phyloP scores from a whole-genome alignment of 2,888 invertebrate genomes.

The Morinoia aosen region DNA sequence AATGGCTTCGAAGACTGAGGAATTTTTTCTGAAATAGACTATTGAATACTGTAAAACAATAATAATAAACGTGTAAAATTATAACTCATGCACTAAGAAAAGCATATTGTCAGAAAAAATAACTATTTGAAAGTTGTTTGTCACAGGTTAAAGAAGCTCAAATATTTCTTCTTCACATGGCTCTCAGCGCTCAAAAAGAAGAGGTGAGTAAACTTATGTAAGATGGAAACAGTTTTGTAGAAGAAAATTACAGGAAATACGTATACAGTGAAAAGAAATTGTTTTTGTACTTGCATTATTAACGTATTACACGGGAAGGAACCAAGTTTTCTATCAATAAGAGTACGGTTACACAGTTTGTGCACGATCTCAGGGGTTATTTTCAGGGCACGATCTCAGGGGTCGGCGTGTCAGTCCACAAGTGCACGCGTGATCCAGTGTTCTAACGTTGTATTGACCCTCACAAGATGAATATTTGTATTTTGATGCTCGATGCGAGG shows the following conservation, averaged over 20 bases:
- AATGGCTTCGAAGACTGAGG: background rate
- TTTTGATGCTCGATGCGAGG: no score
- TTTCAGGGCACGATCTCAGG: no score
- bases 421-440: no score
- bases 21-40: background rate
- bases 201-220: background rate
- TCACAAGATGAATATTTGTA: no score
- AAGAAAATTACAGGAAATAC: background rate
- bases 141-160: background rate
- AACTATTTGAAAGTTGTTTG: background rate
- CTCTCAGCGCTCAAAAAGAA: conserved; percentile 13
- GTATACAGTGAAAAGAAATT: background rate
- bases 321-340: no score
- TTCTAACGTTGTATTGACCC: no score
- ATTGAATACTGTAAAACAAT: background rate
- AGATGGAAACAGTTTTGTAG: background rate
- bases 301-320: no score
- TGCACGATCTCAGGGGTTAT: no score
- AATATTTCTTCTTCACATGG: background rate
- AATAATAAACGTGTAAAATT: background rate
- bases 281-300: no score
- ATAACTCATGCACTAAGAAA: background rate
- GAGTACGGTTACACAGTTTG: no score
- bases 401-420: no score
- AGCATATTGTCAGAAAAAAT: background rate